Conservation (phyloP, 92 coral and sea anemone genomes). For the Micromussa lordhowensis region DNA sequence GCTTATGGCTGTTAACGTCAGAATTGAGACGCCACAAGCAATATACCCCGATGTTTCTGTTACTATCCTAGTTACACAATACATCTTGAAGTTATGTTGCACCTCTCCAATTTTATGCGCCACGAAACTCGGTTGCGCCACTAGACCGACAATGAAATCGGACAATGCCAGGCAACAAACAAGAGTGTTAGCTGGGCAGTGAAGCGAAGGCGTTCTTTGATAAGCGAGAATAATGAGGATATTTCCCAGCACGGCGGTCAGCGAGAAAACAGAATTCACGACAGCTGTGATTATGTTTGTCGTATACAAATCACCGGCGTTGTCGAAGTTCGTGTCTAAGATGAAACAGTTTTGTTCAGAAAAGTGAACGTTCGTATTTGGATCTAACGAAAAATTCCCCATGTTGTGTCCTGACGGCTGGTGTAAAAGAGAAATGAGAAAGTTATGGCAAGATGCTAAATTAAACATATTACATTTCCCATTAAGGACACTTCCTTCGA, state of each 20-base stretch:
- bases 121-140: slow-evolving; percentile 75
- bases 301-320: neutral
- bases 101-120: slow-evolving; percentile 70
- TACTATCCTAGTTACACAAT: slow-evolving; percentile 64
- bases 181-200: slow-evolving; percentile 62
- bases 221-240: slow-evolving; percentile 39
- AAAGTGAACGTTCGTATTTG: neutral
- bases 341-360: slow-evolving; percentile 16
- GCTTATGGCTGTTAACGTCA: slow-evolving; percentile 73
- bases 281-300: slow-evolving; percentile 50
- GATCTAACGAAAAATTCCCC: neutral
- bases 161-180: slow-evolving; percentile 71
- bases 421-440: neutral
- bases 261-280: slow-evolving; percentile 58
- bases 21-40: slow-evolving; percentile 57
- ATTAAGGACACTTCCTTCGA: neutral
- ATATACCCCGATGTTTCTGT: slow-evolving; percentile 53
- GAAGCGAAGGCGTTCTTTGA: slow-evolving; percentile 63
- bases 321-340: slow-evolving; percentile 30
- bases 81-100: slow-evolving; percentile 34
- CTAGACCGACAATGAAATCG: slow-evolving; percentile 65
- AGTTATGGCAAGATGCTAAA: neutral
- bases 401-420: neutral
- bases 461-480: neutral
- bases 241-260: slow-evolving; percentile 62